These are phyloP conservation scores for Eretmochelys imbricata DNA, from an alignment of 2,113 vertebrate genomes.

Conservation along the genomic window DNA sequence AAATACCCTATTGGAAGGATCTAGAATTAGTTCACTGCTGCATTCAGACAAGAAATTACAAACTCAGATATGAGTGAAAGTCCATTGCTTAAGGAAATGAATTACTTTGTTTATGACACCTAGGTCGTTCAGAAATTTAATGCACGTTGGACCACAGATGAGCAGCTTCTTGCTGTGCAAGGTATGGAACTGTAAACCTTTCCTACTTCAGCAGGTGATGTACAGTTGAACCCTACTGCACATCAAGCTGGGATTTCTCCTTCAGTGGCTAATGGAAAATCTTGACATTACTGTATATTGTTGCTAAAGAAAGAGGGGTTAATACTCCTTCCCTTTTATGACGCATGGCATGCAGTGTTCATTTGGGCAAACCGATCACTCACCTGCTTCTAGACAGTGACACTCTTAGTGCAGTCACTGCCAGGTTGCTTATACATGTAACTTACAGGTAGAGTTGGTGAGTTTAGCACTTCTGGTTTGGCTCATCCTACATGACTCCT, in stretches of 20 bases:
- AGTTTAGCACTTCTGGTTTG: background rate
- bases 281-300: background rate
- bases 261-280: background rate
- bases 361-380: background rate
- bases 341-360: background rate
- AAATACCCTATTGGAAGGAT: background rate
- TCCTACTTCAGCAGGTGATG: background rate
- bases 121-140: constrained; percentile 93
- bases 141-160: constrained; percentile 96
- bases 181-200: constrained; percentile 78
- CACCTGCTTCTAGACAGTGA: background rate
- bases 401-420: background rate
- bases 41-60: constrained; percentile 12
- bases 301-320: background rate
- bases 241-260: background rate
- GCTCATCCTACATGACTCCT: background rate
- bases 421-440: background rate
- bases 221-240: background rate
- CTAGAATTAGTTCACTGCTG: constrained; percentile 22
- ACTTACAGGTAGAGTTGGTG: background rate
- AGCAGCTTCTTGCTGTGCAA: constrained; percentile 97
- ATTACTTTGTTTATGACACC: constrained; percentile 3
- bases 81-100: background rate
- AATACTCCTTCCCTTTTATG: background rate
- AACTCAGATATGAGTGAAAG: background rate